Evolutionary conservation across 1,140 invertebrate species (phyloP), one percentile per base, ranked within the genome.

Genomic region (Neodiprion virginianus): DNA sequence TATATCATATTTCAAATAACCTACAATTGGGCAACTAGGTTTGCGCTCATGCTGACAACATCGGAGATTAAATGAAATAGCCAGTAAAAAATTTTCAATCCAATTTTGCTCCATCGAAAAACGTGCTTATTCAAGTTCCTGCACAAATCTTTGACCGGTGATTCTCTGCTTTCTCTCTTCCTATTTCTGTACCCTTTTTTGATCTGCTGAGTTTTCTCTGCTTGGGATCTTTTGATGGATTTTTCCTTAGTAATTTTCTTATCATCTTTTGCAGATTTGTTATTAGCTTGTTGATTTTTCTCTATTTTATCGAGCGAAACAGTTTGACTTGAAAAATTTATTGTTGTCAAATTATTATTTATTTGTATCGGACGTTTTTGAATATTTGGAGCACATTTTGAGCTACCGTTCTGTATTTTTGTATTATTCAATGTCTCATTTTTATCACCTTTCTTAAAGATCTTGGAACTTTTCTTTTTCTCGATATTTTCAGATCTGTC

Each of bases 31-130:
- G 93, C 91, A 40, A 92, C 90, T 74, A 96, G 89, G 86, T 94
- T 94, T 65, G 91, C 89, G 80, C 94, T 95, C 89, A 96, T 92
- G 69, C 92, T 92, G 72, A 93, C 91, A 75, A 95, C 93, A 84
- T 96, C 94, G 73, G 92, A 94, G 8, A 96, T 90, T 71, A 96
- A 85, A 87, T 94, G 92, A 67, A 94, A 86, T 67, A 96, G 90
- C 95, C 95, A 96, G 71, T 92, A 89, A 73, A 94, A 82, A 74
- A 93, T 89, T 76, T 92, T 93, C 72, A 93, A 88, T 28, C 90
- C 90, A 21, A 93, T 90, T 79, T 91, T 92, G 82, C 92, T 92
- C 93, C 94, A 95, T 68, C 90, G 90, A 78, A 89, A 90, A 1
- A 91, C 82, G 79, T 92, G 92, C 75, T 90, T 88, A 67, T 83